These are phyloP conservation scores for Synergus umbraculus DNA, from an alignment of 2,888 invertebrate species.

Conservation along the genomic window DNA sequence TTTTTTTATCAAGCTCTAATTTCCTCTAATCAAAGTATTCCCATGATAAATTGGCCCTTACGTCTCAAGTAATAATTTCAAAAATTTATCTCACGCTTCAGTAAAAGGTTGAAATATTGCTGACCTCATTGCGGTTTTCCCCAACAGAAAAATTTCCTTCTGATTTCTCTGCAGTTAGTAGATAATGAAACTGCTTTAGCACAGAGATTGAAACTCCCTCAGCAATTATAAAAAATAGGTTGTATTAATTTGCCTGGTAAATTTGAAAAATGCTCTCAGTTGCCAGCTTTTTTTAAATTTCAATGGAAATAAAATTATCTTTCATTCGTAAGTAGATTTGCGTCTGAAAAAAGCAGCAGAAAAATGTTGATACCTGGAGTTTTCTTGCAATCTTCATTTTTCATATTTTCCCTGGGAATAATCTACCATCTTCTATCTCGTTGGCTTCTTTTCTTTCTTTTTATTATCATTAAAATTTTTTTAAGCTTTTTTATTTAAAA, in stretches of 20 bases:
- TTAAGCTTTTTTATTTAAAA: background rate
- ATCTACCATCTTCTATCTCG: background rate
- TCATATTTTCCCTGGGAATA: background rate
- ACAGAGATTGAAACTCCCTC: constrained; percentile 3
- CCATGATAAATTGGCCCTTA: background rate
- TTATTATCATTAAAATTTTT: background rate
- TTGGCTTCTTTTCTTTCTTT: background rate
- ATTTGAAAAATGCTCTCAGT: background rate
- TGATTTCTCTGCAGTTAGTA: constrained; percentile 15
- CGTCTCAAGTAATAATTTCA: background rate
- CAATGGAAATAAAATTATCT: background rate
- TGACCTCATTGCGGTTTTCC: constrained; percentile 27
- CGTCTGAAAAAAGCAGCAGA: background rate
- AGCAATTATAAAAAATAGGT: constrained; percentile 1
- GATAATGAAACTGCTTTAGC: constrained; percentile 21
- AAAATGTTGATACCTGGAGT: background rate
- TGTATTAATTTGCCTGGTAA: background rate
- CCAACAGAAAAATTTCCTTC: constrained; percentile 12
- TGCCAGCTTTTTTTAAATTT: background rate
- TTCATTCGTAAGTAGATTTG: background rate
- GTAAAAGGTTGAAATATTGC: constrained; percentile 25
- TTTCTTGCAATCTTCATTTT: background rate
- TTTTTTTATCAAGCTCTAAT: background rate
- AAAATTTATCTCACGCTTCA: constrained; percentile 19
- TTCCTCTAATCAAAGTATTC: background rate